Evolutionary conservation across 2,888 invertebrate genomes (phyloP), one percentile per base, ranked within the genome.

Genomic region (Leptarthrus brevirostris): DNA sequence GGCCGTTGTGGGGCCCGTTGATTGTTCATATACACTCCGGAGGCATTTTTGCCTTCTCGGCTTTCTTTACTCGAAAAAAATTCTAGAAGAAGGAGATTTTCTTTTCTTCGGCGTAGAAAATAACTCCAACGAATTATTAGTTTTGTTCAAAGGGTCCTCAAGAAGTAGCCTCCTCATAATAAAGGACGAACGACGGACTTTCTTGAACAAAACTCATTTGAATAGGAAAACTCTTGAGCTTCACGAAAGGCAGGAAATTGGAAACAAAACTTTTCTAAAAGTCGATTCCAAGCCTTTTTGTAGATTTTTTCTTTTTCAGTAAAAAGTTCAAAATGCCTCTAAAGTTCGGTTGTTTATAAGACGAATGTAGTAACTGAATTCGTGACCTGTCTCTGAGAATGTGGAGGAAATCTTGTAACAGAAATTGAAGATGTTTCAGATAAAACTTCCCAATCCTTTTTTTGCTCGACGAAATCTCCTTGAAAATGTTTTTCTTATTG

Each of bases 191-290:
- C 30, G 69, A 20, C 69, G 34, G 69, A 69, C 69, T 69, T 69
- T 49, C 20, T 52, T 52, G 66, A 69, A 69, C 69, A 69, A 69
- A 69, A 69, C 52, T 69, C 69, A 69, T 69, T 69, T 69, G 69
- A 69, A 69, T 69, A 69, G 52, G 58, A 26, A 69, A 69, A 69
- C 22, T 26, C 20, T 69, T 14, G 20, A 69, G 52, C 24, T 20
- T 30, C 20, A 26, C 30, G 20, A 52, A 20, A 69, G 52, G 30
- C 49, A 69, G 69, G 69, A 69, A 69, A 69, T 69, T 49, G 69
- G 52, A 69, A 69, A 49, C 49, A 69, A 52, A 69, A 69, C 69
- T 69, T 69, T 69, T 69, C 49, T 49, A 69, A 69, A 69, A 69
- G 69, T 69, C 69, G 69, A 69, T 69, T 69, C 52, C 52, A 52